A percentile compares a stretch with the other conserved stretches of the same genome.
Conservation (phyloP, 37 sponge, comb jelly and placozoan species). For the Amphimedon queenslandica region DNA sequence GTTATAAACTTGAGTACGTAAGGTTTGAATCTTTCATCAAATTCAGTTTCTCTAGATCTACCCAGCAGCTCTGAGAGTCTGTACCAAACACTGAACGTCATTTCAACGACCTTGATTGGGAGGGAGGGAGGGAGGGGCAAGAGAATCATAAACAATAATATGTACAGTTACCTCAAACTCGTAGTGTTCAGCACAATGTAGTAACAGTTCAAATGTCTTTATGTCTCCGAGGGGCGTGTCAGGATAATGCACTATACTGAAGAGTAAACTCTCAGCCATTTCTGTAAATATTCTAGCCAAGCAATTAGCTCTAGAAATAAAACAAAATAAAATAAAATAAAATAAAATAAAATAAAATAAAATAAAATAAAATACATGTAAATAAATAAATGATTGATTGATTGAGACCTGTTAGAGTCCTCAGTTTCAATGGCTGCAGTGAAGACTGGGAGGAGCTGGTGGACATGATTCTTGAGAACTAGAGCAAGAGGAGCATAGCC, state of each 20-base stretch:
- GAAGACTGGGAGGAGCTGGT: slow-evolving; percentile 48
- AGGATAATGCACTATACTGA: slow-evolving; percentile 47
- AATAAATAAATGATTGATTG: no score
- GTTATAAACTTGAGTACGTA: slow-evolving; percentile 45
- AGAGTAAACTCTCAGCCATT: slow-evolving; percentile 71
- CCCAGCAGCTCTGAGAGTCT: slow-evolving; percentile 66
- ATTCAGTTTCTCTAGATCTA: slow-evolving; percentile 18
- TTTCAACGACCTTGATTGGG: slow-evolving; percentile 55
- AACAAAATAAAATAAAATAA: no score
- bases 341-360: no score
- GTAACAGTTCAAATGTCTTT: slow-evolving; percentile 27
- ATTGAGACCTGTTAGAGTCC: slow-evolving; percentile 40
- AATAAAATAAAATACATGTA: no score
- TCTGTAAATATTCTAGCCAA: slow-evolving; percentile 81
- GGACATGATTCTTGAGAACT: slow-evolving; percentile 27
- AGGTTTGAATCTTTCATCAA: slow-evolving; percentile 39
- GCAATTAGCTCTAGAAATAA: slow-evolving; percentile 42
- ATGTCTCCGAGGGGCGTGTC: slow-evolving; percentile 58
- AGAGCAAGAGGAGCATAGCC: slow-evolving; percentile 21
- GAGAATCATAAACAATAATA: background rate
- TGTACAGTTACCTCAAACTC: slow-evolving; percentile 49
- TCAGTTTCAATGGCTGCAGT: slow-evolving; percentile 53
- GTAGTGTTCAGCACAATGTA: slow-evolving; percentile 48
- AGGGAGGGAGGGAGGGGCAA: background rate
- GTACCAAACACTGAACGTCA: slow-evolving; percentile 86